Evolutionary conservation across 2,113 vertebrate genomes (phyloP).

Genomic region (Theristicus caerulescens): DNA sequence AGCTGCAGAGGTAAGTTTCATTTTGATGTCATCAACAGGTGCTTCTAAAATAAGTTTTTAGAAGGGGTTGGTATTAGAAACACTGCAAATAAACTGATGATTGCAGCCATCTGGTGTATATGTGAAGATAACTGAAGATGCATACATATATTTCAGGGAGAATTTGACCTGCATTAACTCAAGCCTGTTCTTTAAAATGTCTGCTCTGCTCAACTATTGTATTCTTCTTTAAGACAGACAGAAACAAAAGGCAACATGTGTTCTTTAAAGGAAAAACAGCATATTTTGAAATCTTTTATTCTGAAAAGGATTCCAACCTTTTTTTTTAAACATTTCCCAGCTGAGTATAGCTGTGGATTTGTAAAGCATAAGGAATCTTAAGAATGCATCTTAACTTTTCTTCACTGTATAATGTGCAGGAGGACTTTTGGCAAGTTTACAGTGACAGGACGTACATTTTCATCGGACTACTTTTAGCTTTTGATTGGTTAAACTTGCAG

Average conservation of each 20-base stretch:
- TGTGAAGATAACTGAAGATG: not conserved
- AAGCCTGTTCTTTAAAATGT: not conserved
- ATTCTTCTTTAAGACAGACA: slow-evolving; percentile 21
- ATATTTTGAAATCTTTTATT: slow-evolving; percentile 59
- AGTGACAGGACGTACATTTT: not conserved
- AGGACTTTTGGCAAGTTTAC: slow-evolving; percentile 3
- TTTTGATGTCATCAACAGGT: not conserved
- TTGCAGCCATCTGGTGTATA: not conserved
- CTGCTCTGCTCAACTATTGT: not conserved
- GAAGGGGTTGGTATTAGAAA: not conserved
- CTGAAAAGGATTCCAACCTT: not conserved
- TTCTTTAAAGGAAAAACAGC: slow-evolving; percentile 44
- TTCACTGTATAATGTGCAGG: not conserved
- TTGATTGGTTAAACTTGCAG: not conserved
- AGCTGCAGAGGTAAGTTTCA: not conserved
- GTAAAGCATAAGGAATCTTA: slow-evolving; percentile 66
- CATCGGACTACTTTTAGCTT: not conserved
- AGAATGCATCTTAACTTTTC: slow-evolving; percentile 28
- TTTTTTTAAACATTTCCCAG: not conserved
- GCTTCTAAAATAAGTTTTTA: not conserved
- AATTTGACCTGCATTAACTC: not conserved
- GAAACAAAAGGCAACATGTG: not conserved
- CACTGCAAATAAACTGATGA: not conserved
- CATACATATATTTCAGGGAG: not conserved
- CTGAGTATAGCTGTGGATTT: slow-evolving; percentile 46